Base-by-base conservation (phyloP, 2,888 invertebrate species). In the Pristionchus maxplancki region DNA sequence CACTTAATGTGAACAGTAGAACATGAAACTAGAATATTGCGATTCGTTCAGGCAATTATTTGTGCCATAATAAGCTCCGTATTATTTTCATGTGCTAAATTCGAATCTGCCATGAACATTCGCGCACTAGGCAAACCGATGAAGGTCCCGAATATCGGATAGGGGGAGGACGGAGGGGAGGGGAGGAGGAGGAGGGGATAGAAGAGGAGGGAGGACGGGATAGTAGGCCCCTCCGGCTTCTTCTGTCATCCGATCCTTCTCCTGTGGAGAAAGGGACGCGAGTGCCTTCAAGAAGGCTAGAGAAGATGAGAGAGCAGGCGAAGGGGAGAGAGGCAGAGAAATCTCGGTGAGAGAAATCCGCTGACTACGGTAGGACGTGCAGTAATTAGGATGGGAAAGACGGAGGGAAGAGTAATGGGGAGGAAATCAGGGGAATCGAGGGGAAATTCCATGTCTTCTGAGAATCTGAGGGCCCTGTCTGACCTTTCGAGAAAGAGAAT, bases 301-400 rank as follows among this genome's bases (percentile, higher is more conserved):
- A 48, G 44, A 78, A 15, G 71, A 20, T 37, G 40, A 74, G 44
- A 78, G 78, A 78, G 5, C 8, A 48, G 0, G 78, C 2, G 17
- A 78, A 48, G 17, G 20, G 4, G 28, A 28, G 78, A 78, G 78
- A 78, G 44, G 78, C 71, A 74, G 71, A 74, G 44, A 78, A 58
- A 48, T 44, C 78, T 78, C 28, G 17, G 78, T 40, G 40, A 34
- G 34, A 31, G 40, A 74, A 40, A 74, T 2, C 6, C 24, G 0
- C n/a, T 28, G 6, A 1, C n/a, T 78, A 78, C 78, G 20, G 78
- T 78, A 78, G 78, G 44, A 78, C n/a, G 78, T 44, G 78, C 78
- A 78, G 78, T 78, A 78, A 78, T 78, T 78, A 78, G 78, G 78
- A 78, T 44, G 78, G 78, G 78, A 44, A 71, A 40, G 44, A 78